A percentile compares a stretch with the other conserved stretches of the same genome.
These are phyloP conservation scores for Crocidura indochinensis DNA, from an alignment of 2,797 vertebrate genomes.

Conservation along the genomic window DNA sequence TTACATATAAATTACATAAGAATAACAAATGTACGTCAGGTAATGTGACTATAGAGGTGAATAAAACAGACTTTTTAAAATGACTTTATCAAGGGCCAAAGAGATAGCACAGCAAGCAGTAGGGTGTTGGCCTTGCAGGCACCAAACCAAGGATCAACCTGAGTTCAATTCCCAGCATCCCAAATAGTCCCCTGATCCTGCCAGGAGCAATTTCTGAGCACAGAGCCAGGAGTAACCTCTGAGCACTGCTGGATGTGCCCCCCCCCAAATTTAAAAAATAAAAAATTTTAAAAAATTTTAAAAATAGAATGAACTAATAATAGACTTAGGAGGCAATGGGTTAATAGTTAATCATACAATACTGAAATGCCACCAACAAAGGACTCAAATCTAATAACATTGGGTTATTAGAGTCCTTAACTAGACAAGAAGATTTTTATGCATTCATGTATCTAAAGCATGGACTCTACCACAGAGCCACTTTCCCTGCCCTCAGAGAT, in stretches of 20 bases:
- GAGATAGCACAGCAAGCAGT: no score
- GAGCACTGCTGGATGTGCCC: no score
- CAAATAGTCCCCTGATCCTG: no score
- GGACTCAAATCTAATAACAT: background rate
- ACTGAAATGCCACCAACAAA: background rate
- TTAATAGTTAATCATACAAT: background rate
- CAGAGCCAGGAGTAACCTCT: no score
- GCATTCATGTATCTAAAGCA: no score
- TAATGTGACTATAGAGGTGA: constrained; percentile 17
- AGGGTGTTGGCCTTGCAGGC: no score
- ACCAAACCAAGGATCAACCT: no score
- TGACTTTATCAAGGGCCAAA: background rate
- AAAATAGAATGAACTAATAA: background rate
- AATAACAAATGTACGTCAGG: constrained; percentile 47
- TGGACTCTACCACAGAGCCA: no score
- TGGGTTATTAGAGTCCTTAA: background rate
- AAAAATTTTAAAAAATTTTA: no score
- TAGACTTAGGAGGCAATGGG: background rate
- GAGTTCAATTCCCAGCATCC: no score
- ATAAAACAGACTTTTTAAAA: background rate
- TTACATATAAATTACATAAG: background rate
- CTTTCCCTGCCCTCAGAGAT: background rate
- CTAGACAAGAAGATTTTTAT: background rate
- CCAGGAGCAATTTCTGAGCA: no score
- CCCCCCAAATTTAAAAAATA: no score